Conservation (phyloP, 2,113 vertebrate species). For the Brevimyrus niger region DNA sequence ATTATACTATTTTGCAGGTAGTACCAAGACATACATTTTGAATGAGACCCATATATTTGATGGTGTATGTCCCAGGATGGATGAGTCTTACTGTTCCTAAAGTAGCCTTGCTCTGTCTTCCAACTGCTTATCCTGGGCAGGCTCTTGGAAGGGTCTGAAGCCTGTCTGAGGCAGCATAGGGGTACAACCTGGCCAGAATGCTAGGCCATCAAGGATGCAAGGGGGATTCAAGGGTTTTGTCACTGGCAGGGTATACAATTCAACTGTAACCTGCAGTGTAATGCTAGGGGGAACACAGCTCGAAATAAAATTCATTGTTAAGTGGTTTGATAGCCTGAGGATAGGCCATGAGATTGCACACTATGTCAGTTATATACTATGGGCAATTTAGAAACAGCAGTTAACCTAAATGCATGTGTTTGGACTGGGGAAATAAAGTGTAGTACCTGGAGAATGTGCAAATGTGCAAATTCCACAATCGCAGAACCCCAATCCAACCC, state of each 20-base stretch:
- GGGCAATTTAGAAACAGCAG: not conserved
- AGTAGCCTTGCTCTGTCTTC: not conserved
- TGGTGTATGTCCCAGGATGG: not conserved
- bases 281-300: not conserved
- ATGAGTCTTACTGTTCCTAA: not conserved
- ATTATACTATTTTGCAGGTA: not conserved
- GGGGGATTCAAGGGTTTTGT: not conserved
- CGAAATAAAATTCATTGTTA: not conserved
- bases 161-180: not conserved
- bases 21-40: not conserved
- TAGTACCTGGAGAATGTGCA: not conserved
- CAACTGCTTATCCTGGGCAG: not conserved
- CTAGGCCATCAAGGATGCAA: not conserved
- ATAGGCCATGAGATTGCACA: not conserved
- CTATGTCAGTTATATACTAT: not conserved
- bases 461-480: not conserved
- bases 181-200: not conserved
- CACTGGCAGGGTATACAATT: not conserved
- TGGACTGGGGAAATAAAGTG: not conserved
- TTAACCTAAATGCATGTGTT: not conserved
- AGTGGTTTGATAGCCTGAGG: not conserved
- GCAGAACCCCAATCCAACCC: not conserved
- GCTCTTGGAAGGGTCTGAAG: not conserved
- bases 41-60: not conserved
- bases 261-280: too few relatives aligned